Base-by-base conservation (phyloP, 2,797 vertebrate genomes). In the Strix occidentalis region DNA sequence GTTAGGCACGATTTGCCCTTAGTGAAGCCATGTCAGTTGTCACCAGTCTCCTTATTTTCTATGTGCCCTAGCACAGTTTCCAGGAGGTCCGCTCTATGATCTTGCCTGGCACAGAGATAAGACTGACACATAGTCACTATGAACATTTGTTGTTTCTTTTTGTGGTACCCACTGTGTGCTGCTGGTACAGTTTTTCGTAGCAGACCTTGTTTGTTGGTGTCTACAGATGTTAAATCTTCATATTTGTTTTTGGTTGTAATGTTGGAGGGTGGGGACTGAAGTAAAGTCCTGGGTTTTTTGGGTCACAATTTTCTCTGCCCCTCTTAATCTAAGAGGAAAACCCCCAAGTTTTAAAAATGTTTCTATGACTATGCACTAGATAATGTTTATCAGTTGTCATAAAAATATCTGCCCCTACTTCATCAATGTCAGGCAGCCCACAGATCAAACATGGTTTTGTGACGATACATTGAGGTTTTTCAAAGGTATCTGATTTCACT, bases 341-440 rank as follows among this genome's bases (percentile, higher is more conserved):
- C 0, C 1, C 7, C 3, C 11, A 33, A 37, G 9, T 26, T 25
- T 56, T 43, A 54, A 57, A 87, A 56, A n/a, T 26, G 6, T 77
- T 71, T 68, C 26, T 70, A 39, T 39, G 48, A 58, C 29, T n/a
- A 5, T 26, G 8, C 6, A 21, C 45, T 84, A 50, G 13, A 23
- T 18, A 80, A 51, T 69, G 24, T 8, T 80, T 35, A 64, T 16
- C 9, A 20, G 5, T 43, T 64, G 39, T 28, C 16, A 51, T 41
- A 50, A 72, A 75, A 76, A n/a, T 4, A 53, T 8, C 11, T 84
- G 3, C 8, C 10, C 3, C 33, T 45, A 18, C 18, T 60, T 35
- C 31, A 63, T 48, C 28, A 37, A 1, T 7, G 18, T 7, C 39
- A 90, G 57, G 15, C 15, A 64, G 17, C 3, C 10, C 18, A 29